Percentiles rank a stretch among this genome's conserved stretches.
Evolutionary conservation across 2,888 invertebrate species (phyloP).

Genomic region (Ptycholaimellus sp.): DNA sequence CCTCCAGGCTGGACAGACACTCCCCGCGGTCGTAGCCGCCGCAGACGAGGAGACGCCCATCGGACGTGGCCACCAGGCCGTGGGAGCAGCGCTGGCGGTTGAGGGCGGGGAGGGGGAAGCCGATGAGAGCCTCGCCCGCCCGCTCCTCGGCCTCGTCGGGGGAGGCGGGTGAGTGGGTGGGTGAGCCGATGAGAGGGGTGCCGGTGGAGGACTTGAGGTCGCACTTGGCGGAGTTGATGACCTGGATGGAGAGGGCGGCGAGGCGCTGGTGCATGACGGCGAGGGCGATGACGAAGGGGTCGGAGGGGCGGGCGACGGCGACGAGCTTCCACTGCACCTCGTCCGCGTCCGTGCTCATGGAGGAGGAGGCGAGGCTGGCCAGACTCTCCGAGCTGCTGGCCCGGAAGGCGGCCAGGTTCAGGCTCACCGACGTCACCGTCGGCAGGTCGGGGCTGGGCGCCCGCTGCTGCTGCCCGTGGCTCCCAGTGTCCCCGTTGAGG

Average conservation of each 20-base stretch:
- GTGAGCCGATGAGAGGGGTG: no score
- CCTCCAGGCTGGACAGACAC: constrained; percentile 48
- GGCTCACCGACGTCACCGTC: constrained; percentile 16
- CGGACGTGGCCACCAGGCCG: no score
- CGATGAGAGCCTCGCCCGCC: no score
- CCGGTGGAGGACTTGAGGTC: constrained; percentile 9
- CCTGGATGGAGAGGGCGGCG: constrained; percentile 32
- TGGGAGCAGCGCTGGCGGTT: no score
- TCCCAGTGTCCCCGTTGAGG: no score
- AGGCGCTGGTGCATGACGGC: constrained; percentile 40
- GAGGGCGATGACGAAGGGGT: constrained; percentile 40
- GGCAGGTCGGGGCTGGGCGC: constrained; percentile 15
- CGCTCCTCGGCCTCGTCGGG: no score
- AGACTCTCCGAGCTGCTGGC: not conserved
- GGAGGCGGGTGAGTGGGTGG: no score
- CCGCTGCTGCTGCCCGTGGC: no score
- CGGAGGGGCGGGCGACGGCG: constrained; percentile 23
- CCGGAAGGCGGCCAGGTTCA: constrained; percentile 10
- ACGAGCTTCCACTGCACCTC: constrained; percentile 19
- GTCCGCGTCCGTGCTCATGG: constrained; percentile 10
- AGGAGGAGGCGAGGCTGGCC: not conserved
- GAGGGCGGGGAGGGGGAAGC: no score
- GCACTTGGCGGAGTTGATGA: constrained; percentile 20
- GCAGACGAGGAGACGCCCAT: no score
- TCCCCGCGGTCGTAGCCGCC: constrained; percentile 60